These are phyloP conservation scores for Rhabdomys dilectus DNA, from an alignment of 2,113 vertebrate species.

Conservation along the genomic window DNA sequence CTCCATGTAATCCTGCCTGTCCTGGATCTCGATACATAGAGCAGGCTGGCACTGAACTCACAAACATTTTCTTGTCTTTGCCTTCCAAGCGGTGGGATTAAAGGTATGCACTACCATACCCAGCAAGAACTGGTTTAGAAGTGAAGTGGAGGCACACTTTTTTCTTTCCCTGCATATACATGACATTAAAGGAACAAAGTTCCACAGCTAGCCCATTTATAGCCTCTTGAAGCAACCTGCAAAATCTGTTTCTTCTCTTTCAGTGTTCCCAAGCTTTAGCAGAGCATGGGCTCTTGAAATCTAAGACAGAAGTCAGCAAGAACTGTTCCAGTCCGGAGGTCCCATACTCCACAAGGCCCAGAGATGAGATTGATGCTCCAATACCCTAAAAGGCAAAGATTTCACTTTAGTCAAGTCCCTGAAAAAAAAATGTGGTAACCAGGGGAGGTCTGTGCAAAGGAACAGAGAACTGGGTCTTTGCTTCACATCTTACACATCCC, in stretches of 20 bases:
- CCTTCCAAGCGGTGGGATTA: not conserved
- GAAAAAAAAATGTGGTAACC: too few relatives aligned
- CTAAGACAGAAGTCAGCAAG: not conserved
- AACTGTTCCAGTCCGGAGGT: accelerated
- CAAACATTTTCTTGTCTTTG: not conserved
- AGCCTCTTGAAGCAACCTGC: not conserved
- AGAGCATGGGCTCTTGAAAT: not conserved
- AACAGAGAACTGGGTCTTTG: not conserved
- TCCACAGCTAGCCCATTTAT: not conserved
- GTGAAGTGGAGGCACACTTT: not conserved
- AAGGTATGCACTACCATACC: not conserved
- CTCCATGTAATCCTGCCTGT: not conserved
- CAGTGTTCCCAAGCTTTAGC: not conserved
- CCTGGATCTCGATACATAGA: not conserved
- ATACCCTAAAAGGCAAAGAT: not conserved
- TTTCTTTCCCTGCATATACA: not conserved
- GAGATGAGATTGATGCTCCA: not conserved
- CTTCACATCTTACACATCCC: not conserved
- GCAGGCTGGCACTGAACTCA: not conserved
- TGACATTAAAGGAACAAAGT: not conserved
- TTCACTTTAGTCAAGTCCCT: not conserved
- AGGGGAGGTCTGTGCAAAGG: not conserved
- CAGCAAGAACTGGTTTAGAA: not conserved
- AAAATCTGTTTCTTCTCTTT: not conserved
- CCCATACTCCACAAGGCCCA: not conserved